Percentiles rank a stretch among this genome's conserved stretches.
These are phyloP conservation scores for Pseudomugil gertrudae DNA, from an alignment of 2,797 vertebrate genomes.

Conservation along the genomic window DNA sequence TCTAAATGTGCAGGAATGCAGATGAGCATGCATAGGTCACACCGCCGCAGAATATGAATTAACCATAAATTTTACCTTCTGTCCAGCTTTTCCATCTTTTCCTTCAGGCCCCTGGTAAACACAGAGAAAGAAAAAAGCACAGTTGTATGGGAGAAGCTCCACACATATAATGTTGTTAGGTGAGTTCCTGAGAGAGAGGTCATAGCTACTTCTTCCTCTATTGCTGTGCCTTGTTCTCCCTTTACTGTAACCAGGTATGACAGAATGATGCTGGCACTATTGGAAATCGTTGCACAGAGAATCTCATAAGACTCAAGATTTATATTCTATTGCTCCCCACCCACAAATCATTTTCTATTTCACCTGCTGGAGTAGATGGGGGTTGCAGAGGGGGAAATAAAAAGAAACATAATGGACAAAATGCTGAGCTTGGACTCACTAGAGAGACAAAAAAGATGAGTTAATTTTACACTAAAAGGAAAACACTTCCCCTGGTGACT, in stretches of 20 bases:
- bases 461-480: slow-evolving; percentile 46
- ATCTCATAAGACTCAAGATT: slow-evolving; percentile 70
- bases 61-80: slow-evolving; percentile 72
- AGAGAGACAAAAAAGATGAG: slow-evolving; percentile 11
- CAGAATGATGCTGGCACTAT: slow-evolving; percentile 76
- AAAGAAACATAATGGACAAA: slow-evolving; percentile 32
- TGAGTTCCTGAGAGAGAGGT: slow-evolving; percentile 52
- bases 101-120: slow-evolving; percentile 75
- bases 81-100: slow-evolving; percentile 71
- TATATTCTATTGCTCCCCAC: slow-evolving; percentile 48
- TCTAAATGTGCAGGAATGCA: slow-evolving; percentile 45
- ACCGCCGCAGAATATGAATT: slow-evolving; percentile 53
- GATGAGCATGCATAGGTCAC: slow-evolving; percentile 49
- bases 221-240: slow-evolving; percentile 42
- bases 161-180: slow-evolving; percentile 34
- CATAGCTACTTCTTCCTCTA: slow-evolving; percentile 30
- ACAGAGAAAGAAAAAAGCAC: slow-evolving; percentile 18
- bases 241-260: slow-evolving; percentile 75
- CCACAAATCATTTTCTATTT: slow-evolving; percentile 66
- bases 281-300: slow-evolving; percentile 79
- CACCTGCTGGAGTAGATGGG: slow-evolving; percentile 47
- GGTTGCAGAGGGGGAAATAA: slow-evolving; percentile 35
- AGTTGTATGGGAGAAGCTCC: slow-evolving; percentile 13
- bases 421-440: slow-evolving; percentile 21
- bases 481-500: slow-evolving; percentile 47